phyloP scores from a whole-genome alignment of 2,113 vertebrate species.

The Turdus rufiventris region DNA sequence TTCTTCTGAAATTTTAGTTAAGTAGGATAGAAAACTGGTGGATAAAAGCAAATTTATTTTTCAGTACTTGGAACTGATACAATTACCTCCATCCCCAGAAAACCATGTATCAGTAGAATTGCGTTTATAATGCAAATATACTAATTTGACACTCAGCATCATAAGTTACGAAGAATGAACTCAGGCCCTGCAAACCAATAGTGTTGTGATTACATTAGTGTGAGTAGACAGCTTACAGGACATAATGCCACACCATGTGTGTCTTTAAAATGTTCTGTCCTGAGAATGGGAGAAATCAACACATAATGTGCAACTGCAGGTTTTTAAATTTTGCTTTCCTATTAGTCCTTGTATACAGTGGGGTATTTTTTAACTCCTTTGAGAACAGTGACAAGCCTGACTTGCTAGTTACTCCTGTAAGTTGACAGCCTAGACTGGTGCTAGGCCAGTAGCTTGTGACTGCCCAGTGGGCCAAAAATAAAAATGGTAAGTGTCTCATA shows the following conservation, averaged over 20 bases:
- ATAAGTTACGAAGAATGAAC: neutral
- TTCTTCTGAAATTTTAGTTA: constrained; percentile 7
- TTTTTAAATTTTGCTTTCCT: neutral
- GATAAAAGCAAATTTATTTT: neutral
- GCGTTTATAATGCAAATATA: neutral
- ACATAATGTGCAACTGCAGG: neutral
- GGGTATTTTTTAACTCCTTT: neutral
- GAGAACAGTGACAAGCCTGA: constrained; percentile 37
- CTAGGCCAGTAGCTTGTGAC: constrained; percentile 25
- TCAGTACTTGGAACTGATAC: neutral
- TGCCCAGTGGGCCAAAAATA: constrained; percentile 27
- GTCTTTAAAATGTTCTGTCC: neutral
- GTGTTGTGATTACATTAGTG: neutral
- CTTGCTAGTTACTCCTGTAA: constrained; percentile 47
- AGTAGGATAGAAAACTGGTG: neutral
- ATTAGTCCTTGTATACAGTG: neutral
- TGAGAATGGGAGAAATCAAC: neutral
- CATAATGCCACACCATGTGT: fast-evolving
- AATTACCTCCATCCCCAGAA: neutral
- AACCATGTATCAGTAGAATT: neutral
- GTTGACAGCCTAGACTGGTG: constrained; percentile 34
- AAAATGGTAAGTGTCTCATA: constrained; percentile 28
- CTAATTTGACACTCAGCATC: neutral
- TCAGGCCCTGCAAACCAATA: neutral
- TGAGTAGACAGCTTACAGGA: neutral